Percentiles rank a stretch among this genome's conserved stretches.
phyloP scores from a whole-genome alignment of 2,797 vertebrate genomes.

The Malurus leucopterus region DNA sequence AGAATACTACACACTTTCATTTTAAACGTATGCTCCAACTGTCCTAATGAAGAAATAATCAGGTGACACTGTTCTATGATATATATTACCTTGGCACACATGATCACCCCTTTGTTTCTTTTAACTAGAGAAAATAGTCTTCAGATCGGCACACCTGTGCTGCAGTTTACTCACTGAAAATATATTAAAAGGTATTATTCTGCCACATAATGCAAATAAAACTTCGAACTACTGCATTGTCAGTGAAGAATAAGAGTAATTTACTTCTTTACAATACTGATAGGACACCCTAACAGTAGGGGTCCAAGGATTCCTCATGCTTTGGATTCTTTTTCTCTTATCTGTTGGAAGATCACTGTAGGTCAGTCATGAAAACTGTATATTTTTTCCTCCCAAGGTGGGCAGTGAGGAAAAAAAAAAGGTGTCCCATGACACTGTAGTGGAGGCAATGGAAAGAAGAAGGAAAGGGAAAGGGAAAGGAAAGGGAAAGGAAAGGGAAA shows the following conservation, averaged over 20 bases:
- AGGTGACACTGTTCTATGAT: not conserved
- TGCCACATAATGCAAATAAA: not conserved
- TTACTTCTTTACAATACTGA: not conserved
- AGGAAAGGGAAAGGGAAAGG: not conserved
- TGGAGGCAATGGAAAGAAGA: not conserved
- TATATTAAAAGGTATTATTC: not conserved
- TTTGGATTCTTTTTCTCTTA: not conserved
- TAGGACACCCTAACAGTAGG: not conserved
- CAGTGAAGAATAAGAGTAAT: not conserved
- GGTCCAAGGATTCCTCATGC: not conserved
- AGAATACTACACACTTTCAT: not conserved
- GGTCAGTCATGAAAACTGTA: not conserved
- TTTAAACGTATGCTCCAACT: not conserved
- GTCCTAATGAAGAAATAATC: not conserved
- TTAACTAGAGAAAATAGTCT: not conserved
- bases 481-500: not conserved
- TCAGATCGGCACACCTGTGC: not conserved
- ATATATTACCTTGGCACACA: not conserved
- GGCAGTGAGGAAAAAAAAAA: not conserved
- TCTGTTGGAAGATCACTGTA: not conserved
- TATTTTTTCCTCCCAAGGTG: not conserved
- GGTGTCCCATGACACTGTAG: not conserved
- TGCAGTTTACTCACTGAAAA: not conserved
- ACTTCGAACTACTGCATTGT: not conserved
- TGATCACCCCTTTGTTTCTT: not conserved